Evolutionary conservation across 2,797 vertebrate genomes (phyloP).

Genomic region (Balearica regulorum): DNA sequence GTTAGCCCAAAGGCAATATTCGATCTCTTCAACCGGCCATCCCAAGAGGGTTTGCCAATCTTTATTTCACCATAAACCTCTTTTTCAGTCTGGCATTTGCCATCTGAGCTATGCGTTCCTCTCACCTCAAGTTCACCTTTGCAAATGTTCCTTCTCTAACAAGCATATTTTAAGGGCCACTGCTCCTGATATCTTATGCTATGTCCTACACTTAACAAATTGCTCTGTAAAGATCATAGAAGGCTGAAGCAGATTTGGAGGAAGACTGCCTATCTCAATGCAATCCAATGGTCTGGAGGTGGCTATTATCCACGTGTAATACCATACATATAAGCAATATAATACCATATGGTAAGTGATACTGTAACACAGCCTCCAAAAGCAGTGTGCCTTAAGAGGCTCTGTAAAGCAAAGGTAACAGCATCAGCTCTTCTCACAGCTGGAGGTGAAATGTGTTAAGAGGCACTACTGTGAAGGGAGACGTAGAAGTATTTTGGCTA

Average conservation of each 20-base stretch:
- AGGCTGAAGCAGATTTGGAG: not conserved
- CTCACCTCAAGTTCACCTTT: not conserved
- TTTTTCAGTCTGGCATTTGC: not conserved
- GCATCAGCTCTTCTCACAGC: not conserved
- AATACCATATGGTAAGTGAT: not conserved
- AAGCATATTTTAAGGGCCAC: not conserved
- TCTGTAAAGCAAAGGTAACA: not conserved
- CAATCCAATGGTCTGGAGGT: not conserved
- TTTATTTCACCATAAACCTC: not conserved
- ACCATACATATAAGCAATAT: too few species aligned
- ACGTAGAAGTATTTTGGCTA: not conserved
- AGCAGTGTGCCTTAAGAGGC: not conserved
- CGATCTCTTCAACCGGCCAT: not conserved
- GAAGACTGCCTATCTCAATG: not conserved
- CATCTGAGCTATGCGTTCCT: not conserved
- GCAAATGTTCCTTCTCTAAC: not conserved
- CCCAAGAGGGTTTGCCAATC: not conserved
- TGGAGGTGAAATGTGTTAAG: not conserved
- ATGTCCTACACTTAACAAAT: not conserved
- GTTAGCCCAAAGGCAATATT: not conserved
- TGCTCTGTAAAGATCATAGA: not conserved
- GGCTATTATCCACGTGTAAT: not conserved
- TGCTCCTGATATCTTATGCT: not conserved
- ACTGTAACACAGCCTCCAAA: not conserved
- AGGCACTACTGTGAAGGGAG: not conserved